These are phyloP conservation scores for Leptinotarsa lineolata DNA, from an alignment of 1,140 invertebrate species.

Conservation along the genomic window DNA sequence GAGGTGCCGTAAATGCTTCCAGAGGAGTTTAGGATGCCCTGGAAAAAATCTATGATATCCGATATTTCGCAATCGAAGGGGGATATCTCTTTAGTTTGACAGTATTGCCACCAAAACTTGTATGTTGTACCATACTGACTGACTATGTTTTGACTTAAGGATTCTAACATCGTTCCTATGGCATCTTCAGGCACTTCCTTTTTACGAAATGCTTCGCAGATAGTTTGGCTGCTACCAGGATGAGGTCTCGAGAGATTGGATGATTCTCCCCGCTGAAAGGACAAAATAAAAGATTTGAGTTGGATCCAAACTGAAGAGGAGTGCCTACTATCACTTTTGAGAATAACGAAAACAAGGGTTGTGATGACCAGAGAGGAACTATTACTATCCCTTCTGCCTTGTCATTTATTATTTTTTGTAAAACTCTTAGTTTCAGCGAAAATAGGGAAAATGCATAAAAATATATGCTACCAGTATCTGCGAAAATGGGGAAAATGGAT, in stretches of 20 bases:
- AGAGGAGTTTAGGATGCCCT: not conserved
- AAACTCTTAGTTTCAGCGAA: constrained; percentile 3
- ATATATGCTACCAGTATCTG: constrained; percentile 9
- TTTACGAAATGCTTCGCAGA: constrained; percentile 16
- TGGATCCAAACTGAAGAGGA: constrained; percentile 6
- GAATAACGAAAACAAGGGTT: constrained; percentile 16
- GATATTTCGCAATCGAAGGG: not conserved
- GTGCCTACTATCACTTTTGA: constrained; percentile 5
- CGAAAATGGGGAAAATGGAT: constrained; percentile 24
- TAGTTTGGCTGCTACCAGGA: constrained; percentile 23
- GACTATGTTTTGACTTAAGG: not conserved
- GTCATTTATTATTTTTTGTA: too few species aligned
- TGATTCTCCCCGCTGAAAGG: not conserved
- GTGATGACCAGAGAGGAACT: constrained; percentile 7
- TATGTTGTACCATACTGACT: constrained; percentile 17
- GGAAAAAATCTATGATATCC: not conserved
- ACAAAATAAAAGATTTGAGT: too few species aligned
- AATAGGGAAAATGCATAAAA: constrained; percentile 30
- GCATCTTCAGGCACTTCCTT: not conserved
- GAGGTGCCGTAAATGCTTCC: not conserved
- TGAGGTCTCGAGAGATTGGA: constrained; percentile 12
- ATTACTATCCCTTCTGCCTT: constrained; percentile 2
- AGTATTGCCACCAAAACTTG: constrained; percentile 23
- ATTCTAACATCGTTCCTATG: constrained; percentile 5
- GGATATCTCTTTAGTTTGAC: not conserved